Percentiles rank a stretch among this genome's conserved stretches.
These are phyloP conservation scores for Drosophila barbarae DNA, from an alignment of 2,888 invertebrate species.

Conservation along the genomic window DNA sequence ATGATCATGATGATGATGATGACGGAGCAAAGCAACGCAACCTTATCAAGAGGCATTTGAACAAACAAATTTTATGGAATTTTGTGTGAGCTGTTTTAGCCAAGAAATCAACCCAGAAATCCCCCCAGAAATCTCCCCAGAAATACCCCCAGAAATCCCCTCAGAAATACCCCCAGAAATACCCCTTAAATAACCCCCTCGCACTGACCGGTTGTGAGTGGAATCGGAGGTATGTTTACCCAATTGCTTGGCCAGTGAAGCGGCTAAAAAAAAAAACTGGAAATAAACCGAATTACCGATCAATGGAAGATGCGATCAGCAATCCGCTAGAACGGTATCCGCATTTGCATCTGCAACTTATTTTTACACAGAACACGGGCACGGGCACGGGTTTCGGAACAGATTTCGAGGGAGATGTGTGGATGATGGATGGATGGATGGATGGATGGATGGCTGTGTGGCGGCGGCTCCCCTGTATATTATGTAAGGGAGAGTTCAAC, in stretches of 20 bases:
- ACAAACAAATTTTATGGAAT: neutral
- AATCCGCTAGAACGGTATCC: constrained; percentile 9
- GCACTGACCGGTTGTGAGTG: neutral
- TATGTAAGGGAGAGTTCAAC: constrained; percentile 66
- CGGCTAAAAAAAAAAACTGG: constrained; percentile 3
- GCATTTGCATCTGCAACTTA: constrained; percentile 16
- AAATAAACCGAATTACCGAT: neutral
- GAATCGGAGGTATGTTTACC: neutral
- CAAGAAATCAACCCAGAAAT: neutral
- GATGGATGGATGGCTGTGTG: constrained; percentile 8
- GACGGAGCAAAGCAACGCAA: constrained; percentile 1
- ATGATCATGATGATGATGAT: constrained; percentile 15
- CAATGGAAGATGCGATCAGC: constrained; percentile 5
- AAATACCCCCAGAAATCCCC: neutral
- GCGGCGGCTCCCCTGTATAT: constrained; percentile 8
- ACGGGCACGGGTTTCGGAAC: constrained; percentile 42
- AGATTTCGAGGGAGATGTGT: constrained; percentile 13
- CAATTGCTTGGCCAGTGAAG: neutral
- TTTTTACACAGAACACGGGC: constrained; percentile 32
- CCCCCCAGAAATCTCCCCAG: neutral
- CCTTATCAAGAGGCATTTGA: constrained; percentile 20
- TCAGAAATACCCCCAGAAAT: neutral
- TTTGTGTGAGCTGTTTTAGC: neutral
- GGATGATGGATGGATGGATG: constrained; percentile 1
- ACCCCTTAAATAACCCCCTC: too few species aligned